Evolutionary conservation across 2,113 vertebrate genomes (phyloP).

Genomic region (Thamnophis sirtalis): DNA sequence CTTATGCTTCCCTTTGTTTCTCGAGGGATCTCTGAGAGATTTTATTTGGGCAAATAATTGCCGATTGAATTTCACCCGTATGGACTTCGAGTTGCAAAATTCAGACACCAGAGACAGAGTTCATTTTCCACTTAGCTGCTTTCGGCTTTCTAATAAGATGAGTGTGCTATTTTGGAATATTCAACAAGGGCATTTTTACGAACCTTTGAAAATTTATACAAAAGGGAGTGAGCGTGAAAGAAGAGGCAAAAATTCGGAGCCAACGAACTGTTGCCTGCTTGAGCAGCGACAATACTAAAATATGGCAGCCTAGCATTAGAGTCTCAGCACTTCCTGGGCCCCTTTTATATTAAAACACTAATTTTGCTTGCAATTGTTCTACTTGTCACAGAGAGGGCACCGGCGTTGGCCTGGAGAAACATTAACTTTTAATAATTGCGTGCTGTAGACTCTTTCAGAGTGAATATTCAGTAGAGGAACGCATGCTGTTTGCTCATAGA

Average conservation of each 20-base stretch:
- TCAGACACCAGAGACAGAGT: constrained; percentile 23
- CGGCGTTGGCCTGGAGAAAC: constrained; percentile 11
- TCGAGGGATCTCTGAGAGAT: neutral
- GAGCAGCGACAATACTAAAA: constrained; percentile 33
- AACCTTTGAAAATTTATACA: constrained; percentile 39
- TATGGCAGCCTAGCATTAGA: constrained; percentile 27
- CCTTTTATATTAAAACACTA: constrained; percentile 38
- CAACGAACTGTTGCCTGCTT: constrained; percentile 25
- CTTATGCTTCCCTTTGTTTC: neutral
- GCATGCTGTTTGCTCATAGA: neutral
- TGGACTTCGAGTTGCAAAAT: constrained; percentile 7
- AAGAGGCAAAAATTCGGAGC: neutral
- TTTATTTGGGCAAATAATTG: neutral
- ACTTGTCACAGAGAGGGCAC: constrained; percentile 27
- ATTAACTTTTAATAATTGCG: constrained; percentile 6
- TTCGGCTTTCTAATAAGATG: constrained; percentile 40
- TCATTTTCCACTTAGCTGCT: constrained; percentile 48
- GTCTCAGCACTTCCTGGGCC: constrained; percentile 12
- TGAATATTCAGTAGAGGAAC: neutral
- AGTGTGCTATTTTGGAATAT: constrained; percentile 17
- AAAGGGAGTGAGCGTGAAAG: neutral
- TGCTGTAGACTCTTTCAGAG: neutral
- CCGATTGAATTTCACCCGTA: neutral
- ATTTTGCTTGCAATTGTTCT: constrained; percentile 18
- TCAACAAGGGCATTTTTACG: constrained; percentile 32